Evolutionary conservation across 2,113 vertebrate genomes (phyloP).

Genomic region (Nerophis ophidion): DNA sequence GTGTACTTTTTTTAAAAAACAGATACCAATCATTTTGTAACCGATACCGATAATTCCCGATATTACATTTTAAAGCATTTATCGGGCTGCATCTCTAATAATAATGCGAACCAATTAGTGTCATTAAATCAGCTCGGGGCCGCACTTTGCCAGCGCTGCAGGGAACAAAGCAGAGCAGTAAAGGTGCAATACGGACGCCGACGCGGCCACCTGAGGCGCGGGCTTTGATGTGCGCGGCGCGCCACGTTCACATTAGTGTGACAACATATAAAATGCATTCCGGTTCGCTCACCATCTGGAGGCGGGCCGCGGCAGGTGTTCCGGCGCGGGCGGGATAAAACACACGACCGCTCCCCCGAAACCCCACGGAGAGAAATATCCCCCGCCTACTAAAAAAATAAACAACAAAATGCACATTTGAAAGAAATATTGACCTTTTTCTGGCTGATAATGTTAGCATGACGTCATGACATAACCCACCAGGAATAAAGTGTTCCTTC

Average conservation of each 20-base stretch:
- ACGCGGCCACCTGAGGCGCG: constrained; percentile 37
- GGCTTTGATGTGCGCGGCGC: constrained; percentile 45
- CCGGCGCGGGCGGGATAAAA: constrained; percentile 52
- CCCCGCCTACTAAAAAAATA: neutral
- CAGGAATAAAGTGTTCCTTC: constrained; percentile 24
- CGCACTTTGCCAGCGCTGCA: neutral
- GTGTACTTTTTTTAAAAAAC: too few relatives aligned
- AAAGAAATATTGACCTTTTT: too few relatives aligned
- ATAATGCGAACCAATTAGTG: too few relatives aligned
- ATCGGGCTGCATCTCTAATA: too few relatives aligned
- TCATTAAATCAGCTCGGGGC: too few relatives aligned
- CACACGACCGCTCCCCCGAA: constrained; percentile 41
- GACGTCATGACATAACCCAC: too few relatives aligned
- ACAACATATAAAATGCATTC: constrained; percentile 65
- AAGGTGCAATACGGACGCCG: constrained; percentile 40
- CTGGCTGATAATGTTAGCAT: too few relatives aligned
- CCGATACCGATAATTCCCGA: too few relatives aligned
- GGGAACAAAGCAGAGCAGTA: neutral
- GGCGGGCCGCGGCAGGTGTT: constrained; percentile 60
- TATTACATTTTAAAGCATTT: too few relatives aligned
- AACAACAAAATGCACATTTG: too few relatives aligned
- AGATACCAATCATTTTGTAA: too few relatives aligned
- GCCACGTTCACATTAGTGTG: constrained; percentile 59
- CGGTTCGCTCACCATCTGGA: constrained; percentile 66
- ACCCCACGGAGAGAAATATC: neutral